Conservation (phyloP, 2,888 invertebrate genomes). For the Pelosia muscerda region DNA sequence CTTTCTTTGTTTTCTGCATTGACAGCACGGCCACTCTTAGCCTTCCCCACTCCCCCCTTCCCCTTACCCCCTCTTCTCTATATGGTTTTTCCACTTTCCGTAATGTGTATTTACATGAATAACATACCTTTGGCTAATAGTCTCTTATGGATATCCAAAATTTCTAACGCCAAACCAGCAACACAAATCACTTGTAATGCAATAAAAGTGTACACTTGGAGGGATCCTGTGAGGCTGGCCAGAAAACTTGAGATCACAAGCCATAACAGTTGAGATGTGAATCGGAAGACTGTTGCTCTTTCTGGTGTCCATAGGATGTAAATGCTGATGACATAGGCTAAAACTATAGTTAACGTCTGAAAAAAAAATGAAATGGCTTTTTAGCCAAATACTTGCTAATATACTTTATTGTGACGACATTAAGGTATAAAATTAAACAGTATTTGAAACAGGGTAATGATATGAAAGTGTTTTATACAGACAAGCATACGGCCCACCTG, state of each 20-base stretch:
- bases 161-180: constrained; percentile 88
- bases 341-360: constrained; percentile 89
- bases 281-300: constrained; percentile 89
- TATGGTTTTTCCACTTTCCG: too few relatives aligned
- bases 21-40: too few relatives aligned
- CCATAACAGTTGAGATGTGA: constrained; percentile 92
- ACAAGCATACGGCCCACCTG: too few relatives aligned
- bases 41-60: too few relatives aligned
- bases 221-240: constrained; percentile 91
- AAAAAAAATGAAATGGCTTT: constrained; percentile 61
- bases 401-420: too few relatives aligned
- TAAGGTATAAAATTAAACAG: too few relatives aligned
- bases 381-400: background rate
- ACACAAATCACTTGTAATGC: constrained; percentile 89
- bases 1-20: too few relatives aligned
- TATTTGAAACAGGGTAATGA: too few relatives aligned
- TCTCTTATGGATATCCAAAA: constrained; percentile 86
- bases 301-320: constrained; percentile 92
- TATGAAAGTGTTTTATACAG: too few relatives aligned
- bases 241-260: constrained; percentile 91
- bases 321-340: constrained; percentile 90
- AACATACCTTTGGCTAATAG: constrained; percentile 76
- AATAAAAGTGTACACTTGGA: constrained; percentile 92
- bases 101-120: background rate
- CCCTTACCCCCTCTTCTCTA: too few relatives aligned